phyloP scores from a whole-genome alignment of 2,113 vertebrate species.

The Cololabis saira region DNA sequence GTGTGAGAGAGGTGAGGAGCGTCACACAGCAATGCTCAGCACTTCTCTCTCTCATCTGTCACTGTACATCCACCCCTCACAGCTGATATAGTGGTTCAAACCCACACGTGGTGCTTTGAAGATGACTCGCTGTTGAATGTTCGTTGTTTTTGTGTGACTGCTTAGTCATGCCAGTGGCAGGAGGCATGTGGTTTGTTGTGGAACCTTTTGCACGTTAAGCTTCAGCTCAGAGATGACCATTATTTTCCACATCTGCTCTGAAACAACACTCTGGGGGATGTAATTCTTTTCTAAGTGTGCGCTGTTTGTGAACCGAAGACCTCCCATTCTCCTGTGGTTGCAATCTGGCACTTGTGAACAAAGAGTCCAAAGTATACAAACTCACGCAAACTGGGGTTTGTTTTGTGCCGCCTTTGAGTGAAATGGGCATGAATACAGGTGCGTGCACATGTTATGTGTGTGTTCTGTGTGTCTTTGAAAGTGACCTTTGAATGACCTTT shows the following conservation, averaged over 20 bases:
- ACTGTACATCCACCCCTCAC: conserved; percentile 25
- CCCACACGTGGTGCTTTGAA: conserved; percentile 36
- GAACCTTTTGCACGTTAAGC: conserved; percentile 62
- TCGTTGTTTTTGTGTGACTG: conserved; percentile 40
- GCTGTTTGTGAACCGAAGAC: conserved; percentile 70
- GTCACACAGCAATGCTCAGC: neutral
- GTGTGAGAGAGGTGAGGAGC: conserved; percentile 93
- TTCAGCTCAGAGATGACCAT: conserved; percentile 51
- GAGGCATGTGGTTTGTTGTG: conserved; percentile 66
- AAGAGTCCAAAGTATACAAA: conserved; percentile 65
- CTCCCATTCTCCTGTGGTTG: conserved; percentile 68
- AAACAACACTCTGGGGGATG: conserved; percentile 52
- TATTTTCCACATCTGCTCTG: conserved; percentile 76
- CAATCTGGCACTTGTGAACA: conserved; percentile 52
- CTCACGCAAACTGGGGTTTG: conserved; percentile 46
- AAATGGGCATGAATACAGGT: neutral
- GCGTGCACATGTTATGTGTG: conserved; percentile 13
- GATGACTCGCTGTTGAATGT: conserved; percentile 37
- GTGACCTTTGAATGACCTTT: conserved; percentile 26
- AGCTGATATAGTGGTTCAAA: conserved; percentile 23
- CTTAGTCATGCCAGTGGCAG: conserved; percentile 56
- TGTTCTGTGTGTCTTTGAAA: conserved; percentile 21
- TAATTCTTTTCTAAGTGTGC: conserved; percentile 56
- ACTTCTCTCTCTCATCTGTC: conserved; percentile 27
- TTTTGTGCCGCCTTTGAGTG: conserved; percentile 13